Evolutionary conservation across 2,113 vertebrate species (phyloP).

Genomic region (Eulemur macaco): DNA sequence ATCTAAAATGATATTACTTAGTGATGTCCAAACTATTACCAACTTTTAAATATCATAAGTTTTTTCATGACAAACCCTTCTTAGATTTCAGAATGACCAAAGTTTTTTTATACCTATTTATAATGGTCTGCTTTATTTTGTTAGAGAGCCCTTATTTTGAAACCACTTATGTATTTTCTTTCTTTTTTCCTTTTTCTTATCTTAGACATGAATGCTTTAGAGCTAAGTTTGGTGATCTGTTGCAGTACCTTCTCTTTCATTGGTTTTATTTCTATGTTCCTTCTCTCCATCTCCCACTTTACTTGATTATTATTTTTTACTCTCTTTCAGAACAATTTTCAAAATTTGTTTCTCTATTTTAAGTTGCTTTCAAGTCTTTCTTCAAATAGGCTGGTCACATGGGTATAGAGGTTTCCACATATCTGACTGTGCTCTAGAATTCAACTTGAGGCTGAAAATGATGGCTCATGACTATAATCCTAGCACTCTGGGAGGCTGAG

Average conservation of each 20-base stretch:
- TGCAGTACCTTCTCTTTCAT: not conserved
- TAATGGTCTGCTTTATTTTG: not conserved
- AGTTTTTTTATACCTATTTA: not conserved
- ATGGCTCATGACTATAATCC: too few species aligned
- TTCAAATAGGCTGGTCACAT: not conserved
- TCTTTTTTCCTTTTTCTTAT: not conserved
- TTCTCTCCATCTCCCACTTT: not conserved
- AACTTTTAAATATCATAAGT: not conserved
- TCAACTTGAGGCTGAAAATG: not conserved
- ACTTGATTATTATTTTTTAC: not conserved
- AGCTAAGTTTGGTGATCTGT: not conserved
- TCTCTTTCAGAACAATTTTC: not conserved
- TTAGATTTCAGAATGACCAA: not conserved
- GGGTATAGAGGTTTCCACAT: not conserved
- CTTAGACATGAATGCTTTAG: not conserved
- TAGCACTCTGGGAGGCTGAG: too few species aligned
- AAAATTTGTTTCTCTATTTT: not conserved
- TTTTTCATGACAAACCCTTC: not conserved
- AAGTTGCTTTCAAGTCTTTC: constrained; percentile 1
- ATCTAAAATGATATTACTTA: not conserved
- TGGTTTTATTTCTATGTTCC: not conserved
- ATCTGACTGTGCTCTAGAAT: not conserved
- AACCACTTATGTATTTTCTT: not conserved
- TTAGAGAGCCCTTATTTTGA: not conserved
- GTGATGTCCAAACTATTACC: not conserved